Evolutionary conservation across 2,113 vertebrate species (phyloP).

Genomic region (Malaclemys terrapin): DNA sequence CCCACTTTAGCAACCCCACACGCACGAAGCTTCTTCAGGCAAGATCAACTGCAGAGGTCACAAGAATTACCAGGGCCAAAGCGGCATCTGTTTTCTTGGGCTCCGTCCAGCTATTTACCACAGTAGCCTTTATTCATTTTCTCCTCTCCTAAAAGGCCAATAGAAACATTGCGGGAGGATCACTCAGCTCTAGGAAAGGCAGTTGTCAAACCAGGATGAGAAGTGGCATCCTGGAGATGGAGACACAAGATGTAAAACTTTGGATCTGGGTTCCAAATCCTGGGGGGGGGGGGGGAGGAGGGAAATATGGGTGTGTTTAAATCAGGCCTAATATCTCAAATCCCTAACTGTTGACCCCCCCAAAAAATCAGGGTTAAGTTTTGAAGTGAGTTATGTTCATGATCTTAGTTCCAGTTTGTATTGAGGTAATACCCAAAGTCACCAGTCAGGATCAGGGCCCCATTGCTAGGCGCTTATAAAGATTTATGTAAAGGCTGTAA

Average conservation of each 20-base stretch:
- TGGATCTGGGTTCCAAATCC: neutral
- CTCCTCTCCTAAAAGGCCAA: neutral
- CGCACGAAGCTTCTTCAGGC: constrained; percentile 44
- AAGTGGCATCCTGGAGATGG: neutral
- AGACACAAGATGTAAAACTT: neutral
- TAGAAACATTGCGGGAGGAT: neutral
- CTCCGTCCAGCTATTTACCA: neutral
- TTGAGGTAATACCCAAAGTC: neutral
- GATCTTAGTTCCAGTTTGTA: neutral
- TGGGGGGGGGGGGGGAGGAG: too few species aligned
- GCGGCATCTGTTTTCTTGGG: neutral
- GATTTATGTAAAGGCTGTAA: neutral
- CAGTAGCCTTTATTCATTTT: neutral
- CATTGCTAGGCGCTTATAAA: neutral
- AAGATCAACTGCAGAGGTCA: constrained; percentile 30
- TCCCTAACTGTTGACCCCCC: neutral
- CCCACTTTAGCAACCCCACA: constrained; percentile 25
- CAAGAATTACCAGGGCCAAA: neutral
- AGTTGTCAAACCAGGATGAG: neutral
- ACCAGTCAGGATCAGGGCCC: neutral
- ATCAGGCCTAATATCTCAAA: neutral
- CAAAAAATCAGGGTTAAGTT: neutral
- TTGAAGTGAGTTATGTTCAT: neutral
- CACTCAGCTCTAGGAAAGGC: neutral
- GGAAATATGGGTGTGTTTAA: neutral